Percentiles rank a stretch among this genome's conserved stretches.
Conservation (phyloP, 2,113 vertebrate species). For the Epinephelus fuscoguttatus region DNA sequence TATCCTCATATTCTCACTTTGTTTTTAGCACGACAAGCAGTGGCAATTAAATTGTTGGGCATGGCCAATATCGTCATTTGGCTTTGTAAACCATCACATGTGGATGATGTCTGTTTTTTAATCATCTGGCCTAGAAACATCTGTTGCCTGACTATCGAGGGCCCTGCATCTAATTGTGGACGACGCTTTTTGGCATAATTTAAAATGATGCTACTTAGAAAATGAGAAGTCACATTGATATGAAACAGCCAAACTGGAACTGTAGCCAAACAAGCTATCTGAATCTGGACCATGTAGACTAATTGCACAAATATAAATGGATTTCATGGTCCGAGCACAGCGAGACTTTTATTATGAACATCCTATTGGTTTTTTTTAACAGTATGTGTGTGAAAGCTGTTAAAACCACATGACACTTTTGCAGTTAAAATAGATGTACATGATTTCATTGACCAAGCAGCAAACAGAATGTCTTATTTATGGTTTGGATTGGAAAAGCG, state of each 20-base stretch:
- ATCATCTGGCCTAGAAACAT: constrained; percentile 41
- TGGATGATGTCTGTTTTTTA: constrained; percentile 19
- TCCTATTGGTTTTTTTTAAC: constrained; percentile 10
- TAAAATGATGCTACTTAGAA: constrained; percentile 34
- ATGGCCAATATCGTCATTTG: background rate
- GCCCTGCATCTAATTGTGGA: constrained; percentile 27
- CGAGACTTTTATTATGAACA: constrained; percentile 24
- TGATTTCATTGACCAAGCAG: constrained; percentile 39
- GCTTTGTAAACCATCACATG: constrained; percentile 16
- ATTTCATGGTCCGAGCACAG: constrained; percentile 38
- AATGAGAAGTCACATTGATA: constrained; percentile 54
- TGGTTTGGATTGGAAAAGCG: constrained; percentile 38
- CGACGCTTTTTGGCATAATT: constrained; percentile 48
- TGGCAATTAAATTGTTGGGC: background rate
- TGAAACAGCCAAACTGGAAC: constrained; percentile 42
- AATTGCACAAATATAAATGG: constrained; percentile 54
- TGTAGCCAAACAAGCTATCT: constrained; percentile 45
- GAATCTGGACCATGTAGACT: constrained; percentile 35
- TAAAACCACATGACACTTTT: constrained; percentile 9
- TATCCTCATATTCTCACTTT: background rate
- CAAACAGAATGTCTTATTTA: constrained; percentile 56
- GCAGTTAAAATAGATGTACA: constrained; percentile 1
- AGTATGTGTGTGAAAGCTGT: constrained; percentile 2
- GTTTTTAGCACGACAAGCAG: background rate
- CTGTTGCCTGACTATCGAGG: constrained; percentile 43